phyloP scores from a whole-genome alignment of 2,113 vertebrate genomes.

The Sphaerodactylus townsendi region DNA sequence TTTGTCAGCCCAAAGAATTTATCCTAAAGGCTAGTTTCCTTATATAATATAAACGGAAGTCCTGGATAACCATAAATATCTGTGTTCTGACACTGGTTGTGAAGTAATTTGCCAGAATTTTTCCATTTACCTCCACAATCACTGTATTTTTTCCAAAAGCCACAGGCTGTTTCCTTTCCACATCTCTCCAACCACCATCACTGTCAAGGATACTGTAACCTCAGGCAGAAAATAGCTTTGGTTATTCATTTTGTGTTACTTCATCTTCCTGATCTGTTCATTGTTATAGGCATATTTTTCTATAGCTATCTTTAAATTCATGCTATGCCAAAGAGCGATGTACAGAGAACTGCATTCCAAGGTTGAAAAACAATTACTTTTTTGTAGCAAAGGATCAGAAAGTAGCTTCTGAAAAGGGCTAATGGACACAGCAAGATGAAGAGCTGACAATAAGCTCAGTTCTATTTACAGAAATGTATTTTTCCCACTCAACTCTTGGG shows the following conservation, averaged over 20 bases:
- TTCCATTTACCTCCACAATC: neutral
- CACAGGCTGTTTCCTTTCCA: neutral
- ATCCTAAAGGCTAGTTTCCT: neutral
- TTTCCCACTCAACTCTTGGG: neutral
- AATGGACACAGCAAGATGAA: neutral
- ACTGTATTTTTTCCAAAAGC: neutral
- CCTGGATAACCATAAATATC: neutral
- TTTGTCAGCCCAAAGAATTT: neutral
- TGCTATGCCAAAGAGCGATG: neutral
- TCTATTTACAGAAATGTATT: slow-evolving; percentile 21
- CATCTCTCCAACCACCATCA: neutral
- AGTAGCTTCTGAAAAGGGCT: slow-evolving; percentile 1
- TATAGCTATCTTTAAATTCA: neutral
- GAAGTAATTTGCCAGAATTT: neutral
- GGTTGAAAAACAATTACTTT: slow-evolving; percentile 17
- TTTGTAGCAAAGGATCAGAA: slow-evolving; percentile 13
- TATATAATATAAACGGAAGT: neutral
- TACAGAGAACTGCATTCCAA: slow-evolving; percentile 14
- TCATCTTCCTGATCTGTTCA: neutral
- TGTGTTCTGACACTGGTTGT: neutral
- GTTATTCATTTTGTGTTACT: neutral
- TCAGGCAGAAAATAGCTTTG: neutral
- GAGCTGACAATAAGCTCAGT: slow-evolving; percentile 4
- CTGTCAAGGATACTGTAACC: neutral
- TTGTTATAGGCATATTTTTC: neutral